These are phyloP conservation scores for Iguana delicatissima DNA, from an alignment of 2,797 vertebrate genomes.

Conservation along the genomic window DNA sequence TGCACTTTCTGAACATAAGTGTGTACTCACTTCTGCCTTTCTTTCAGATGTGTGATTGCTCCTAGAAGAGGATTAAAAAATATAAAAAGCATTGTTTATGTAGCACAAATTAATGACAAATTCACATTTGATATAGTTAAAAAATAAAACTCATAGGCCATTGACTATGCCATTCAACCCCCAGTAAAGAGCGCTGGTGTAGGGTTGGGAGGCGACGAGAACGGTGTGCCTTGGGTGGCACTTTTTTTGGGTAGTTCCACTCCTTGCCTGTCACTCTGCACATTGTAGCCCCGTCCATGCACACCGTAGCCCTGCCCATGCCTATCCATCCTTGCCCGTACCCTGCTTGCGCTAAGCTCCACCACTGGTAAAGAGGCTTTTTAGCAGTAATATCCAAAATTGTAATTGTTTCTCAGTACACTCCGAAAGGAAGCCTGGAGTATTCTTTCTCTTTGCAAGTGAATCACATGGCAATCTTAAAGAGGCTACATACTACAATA, in stretches of 20 bases:
- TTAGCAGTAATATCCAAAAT: not conserved
- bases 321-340: too few relatives aligned
- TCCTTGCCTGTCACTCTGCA: too few relatives aligned
- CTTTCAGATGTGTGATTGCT: slow-evolving; percentile 73
- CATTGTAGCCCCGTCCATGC: too few relatives aligned
- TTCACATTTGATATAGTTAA: not conserved
- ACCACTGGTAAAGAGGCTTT: too few relatives aligned
- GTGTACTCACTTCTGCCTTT: slow-evolving; percentile 80
- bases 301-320: too few relatives aligned
- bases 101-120: not conserved
- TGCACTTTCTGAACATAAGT: not conserved
- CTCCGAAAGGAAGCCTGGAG: not conserved
- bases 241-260: too few relatives aligned
- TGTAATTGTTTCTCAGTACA: not conserved
- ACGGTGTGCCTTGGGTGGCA: too few relatives aligned
- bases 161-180: not conserved
- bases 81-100: not conserved
- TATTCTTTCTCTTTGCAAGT: not conserved
- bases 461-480: not conserved
- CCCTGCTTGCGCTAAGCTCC: too few relatives aligned
- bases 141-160: not conserved
- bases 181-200: not conserved
- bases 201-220: too few relatives aligned
- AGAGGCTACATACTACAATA: not conserved
- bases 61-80: slow-evolving; percentile 68